Base-by-base conservation (phyloP, 2,797 vertebrate genomes). In the Poeciliopsis turneri region DNA sequence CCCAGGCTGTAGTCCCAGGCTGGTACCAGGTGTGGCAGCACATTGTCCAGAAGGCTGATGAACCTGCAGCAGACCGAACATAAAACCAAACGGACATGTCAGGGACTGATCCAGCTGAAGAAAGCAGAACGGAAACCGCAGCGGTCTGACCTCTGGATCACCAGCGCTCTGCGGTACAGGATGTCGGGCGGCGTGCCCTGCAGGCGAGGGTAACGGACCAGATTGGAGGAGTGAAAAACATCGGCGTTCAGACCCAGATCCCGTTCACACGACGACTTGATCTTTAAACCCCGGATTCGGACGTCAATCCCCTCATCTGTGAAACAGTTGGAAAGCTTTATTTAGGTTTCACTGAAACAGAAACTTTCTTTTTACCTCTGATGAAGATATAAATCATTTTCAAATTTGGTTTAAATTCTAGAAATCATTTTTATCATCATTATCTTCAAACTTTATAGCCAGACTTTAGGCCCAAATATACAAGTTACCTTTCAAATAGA, bases 291-390 rank as follows among this genome's bases (percentile, higher is more conserved):
- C 75, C 97, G 95, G 80, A 99, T 97, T 78, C 98, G 97, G 71
- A 99, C 98, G 10, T 99, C 98, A 57, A 99, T 99, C 0, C 98
- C 98, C 41, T 98, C 98, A 88, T 99, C 98, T 99, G 90, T 20
- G 18, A 41, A 83, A 68, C 6, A 69, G 18, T 28, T 5, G 59
- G 15, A 78, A 79, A 46, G 33, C 0, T 2, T 1, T 4, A 23
- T 72, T 47, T 51, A 28, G 61, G 5, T n/a, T 15, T 5, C 36
- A 43, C 20, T 20, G 25, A 36, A 43, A 43, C 66, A n/a, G 36
- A 5, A 5, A 41, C 13, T 15, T 13, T 66, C 10, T 10, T 41
- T 36, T 68, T 15, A 6, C 39, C 30, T 68, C 23, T 69, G 5
- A 45, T 39, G 20, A 39, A 39, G 36, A 68, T 12, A 25, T 7